These are phyloP conservation scores for Candidula unifasciata DNA, from an alignment of 2,888 invertebrate genomes.

Conservation along the genomic window DNA sequence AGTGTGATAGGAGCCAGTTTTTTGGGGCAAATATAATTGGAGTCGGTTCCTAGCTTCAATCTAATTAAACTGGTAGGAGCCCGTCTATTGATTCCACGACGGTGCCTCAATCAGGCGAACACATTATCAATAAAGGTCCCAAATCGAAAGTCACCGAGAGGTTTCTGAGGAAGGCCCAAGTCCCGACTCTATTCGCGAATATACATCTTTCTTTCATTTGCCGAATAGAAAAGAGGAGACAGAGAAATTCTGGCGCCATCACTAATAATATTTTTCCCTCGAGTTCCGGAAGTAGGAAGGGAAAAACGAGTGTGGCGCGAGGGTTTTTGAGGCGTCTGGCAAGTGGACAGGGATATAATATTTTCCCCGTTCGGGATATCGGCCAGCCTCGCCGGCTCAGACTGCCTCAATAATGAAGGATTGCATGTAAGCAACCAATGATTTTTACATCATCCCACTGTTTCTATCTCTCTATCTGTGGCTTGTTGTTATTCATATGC, in stretches of 20 bases:
- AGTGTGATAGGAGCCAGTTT: conserved; percentile 38
- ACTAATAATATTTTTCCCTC: conserved; percentile 34
- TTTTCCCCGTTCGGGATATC: conserved; percentile 1
- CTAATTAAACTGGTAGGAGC: conserved; percentile 59
- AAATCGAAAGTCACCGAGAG: conserved; percentile 52
- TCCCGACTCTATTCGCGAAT: conserved; percentile 40
- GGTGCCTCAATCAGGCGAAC: conserved; percentile 54
- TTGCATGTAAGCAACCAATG: not conserved
- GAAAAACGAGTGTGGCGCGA: not conserved
- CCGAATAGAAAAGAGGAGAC: conserved; percentile 34
- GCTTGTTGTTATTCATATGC: not conserved
- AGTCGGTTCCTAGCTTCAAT: conserved; percentile 56
- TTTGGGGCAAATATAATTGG: conserved; percentile 57
- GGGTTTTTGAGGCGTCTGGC: not conserved
- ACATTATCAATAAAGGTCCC: conserved; percentile 56
- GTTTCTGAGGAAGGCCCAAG: conserved; percentile 21
- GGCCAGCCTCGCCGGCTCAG: not conserved
- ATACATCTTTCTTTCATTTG: conserved; percentile 50
- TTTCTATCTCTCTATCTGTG: not conserved
- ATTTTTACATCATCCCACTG: not conserved
- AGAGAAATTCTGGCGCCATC: conserved; percentile 39
- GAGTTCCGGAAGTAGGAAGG: not conserved
- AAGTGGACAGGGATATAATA: conserved; percentile 26
- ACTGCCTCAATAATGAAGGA: not conserved
- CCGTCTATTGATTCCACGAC: conserved; percentile 56